phyloP scores from a whole-genome alignment of 2,888 invertebrate species.

The Pomacea canaliculata region DNA sequence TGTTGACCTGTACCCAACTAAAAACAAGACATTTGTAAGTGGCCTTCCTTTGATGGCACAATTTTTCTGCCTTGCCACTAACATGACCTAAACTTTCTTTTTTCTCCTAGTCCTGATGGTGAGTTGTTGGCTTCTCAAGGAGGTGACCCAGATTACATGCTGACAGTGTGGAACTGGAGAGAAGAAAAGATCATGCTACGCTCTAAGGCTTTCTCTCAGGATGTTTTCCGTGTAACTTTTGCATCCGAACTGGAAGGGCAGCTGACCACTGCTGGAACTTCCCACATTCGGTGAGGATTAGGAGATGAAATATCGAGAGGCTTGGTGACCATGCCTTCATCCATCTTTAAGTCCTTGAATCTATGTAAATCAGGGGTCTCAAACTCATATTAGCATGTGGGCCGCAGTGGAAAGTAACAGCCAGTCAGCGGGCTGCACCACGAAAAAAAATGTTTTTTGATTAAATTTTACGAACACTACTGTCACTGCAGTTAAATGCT shows the following conservation, averaged over 20 bases:
- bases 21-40: no score
- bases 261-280: slow-evolving; percentile 81
- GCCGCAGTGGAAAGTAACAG: no score
- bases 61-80: no score
- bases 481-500: no score
- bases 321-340: neutral
- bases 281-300: slow-evolving; percentile 66
- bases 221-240: slow-evolving; percentile 84
- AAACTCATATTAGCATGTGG: no score
- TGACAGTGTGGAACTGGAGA: slow-evolving; percentile 92
- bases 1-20: neutral
- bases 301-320: neutral
- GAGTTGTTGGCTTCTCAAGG: slow-evolving; percentile 85
- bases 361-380: no score
- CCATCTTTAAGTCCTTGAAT: neutral
- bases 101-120: slow-evolving; percentile 80
- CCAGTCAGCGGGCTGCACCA: no score
- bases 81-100: no score
- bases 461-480: no score
- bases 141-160: slow-evolving; percentile 86
- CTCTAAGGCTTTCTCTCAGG: slow-evolving; percentile 86
- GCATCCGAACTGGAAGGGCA: slow-evolving; percentile 85
- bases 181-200: slow-evolving; percentile 81
- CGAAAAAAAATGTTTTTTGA: no score
- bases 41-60: no score